Evolutionary conservation across 2,888 invertebrate genomes (phyloP), one percentile per base, ranked within the genome.

Genomic region (Cremastinae sp.): DNA sequence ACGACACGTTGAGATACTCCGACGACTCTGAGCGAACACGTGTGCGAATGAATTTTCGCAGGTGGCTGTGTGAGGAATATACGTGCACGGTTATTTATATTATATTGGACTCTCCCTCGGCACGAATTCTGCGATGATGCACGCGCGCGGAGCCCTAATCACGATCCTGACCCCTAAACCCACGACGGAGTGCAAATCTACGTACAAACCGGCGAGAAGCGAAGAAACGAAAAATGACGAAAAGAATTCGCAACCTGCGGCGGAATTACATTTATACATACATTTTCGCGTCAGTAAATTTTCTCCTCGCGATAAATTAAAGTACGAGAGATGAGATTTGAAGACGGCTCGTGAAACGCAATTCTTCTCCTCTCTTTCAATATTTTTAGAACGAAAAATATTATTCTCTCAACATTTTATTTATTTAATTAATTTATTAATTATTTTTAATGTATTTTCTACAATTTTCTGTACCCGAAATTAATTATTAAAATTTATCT

Each of bases 91-190:
- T 14, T 14, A 43, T 41, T 43, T 43, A 22, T 43, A 4, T 28
- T 49, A 16, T 55, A 43, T 66, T 61, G 35, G 66, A 12, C 61
- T 66, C 66, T 66, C 71, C 66, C 71, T 61, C 56, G 61, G 55
- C 71, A 66, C 66, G 71, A 75, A 66, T 75, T 56, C 71, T 49
- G 56, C 66, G 71, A 71, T 49, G 56, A 75, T 65, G 16, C 45
- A 49, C 75, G 61, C 75, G 71, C 65, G 70, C 68, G 56, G 47
- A 41, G 59, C 66, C 75, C 71, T 71, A 71, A 75, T 75, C 75
- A 75, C 75, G 75, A 75, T 71, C 75, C 61, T 71, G 75, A 75
- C 75, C 75, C 35, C 71, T 75, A 75, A 75, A 71, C 61, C 69
- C 58, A 35, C 62, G 65, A 56, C 28, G 49, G 37, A 10, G 56